These are phyloP conservation scores for Tetheella fluctuosa DNA, from an alignment of 2,888 invertebrate genomes.

Conservation along the genomic window DNA sequence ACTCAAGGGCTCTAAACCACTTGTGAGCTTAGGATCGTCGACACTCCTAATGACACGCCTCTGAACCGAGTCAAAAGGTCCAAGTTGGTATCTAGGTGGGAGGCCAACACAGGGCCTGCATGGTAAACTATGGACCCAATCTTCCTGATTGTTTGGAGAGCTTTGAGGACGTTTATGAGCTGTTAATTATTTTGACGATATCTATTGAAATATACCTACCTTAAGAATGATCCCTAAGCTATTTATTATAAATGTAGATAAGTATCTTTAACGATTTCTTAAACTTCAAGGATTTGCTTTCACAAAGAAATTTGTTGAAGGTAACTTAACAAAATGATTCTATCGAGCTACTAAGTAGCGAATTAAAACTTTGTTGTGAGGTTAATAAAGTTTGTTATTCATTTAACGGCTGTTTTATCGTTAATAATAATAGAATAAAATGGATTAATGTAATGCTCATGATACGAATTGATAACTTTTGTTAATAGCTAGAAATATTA, in stretches of 20 bases:
- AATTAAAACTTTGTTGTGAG: constrained; percentile 26
- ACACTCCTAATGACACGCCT: no score
- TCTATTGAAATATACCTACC: not conserved
- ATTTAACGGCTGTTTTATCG: constrained; percentile 5
- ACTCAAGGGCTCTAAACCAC: no score
- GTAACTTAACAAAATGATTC: not conserved
- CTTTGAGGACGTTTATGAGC: no score
- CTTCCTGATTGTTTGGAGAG: no score
- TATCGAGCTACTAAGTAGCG: not conserved
- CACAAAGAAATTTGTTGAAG: constrained; percentile 1
- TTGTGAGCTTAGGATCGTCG: no score
- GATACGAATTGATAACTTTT: not conserved
- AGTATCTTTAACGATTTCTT: not conserved
- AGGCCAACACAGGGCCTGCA: no score
- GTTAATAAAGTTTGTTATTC: constrained; percentile 26
- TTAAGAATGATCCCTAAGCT: not conserved
- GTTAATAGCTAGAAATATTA: no score
- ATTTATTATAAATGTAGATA: not conserved
- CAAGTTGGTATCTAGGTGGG: no score
- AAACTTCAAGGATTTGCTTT: not conserved
- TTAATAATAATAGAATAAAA: constrained; percentile 33
- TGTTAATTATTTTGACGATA: not conserved
- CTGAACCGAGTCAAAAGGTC: no score
- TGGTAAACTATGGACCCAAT: no score
- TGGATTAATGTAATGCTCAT: constrained; percentile 27